These are phyloP conservation scores for Drosophila leontia DNA, from an alignment of 1,140 invertebrate species.

Conservation along the genomic window DNA sequence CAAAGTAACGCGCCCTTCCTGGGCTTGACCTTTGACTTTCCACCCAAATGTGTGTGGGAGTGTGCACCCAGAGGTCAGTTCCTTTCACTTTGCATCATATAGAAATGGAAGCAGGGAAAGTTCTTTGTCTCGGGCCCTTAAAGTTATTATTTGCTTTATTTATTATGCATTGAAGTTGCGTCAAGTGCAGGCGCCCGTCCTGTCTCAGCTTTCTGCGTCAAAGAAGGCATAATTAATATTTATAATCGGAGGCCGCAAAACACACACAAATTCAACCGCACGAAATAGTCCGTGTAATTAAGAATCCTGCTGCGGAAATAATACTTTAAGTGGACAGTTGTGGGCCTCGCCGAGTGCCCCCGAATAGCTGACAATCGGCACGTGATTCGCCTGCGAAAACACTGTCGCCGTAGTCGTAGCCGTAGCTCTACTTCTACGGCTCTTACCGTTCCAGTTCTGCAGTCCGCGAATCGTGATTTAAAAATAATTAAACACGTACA, in stretches of 20 bases:
- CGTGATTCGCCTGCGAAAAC: constrained; percentile 73
- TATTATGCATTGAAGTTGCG: constrained; percentile 76
- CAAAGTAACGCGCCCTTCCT: constrained; percentile 31
- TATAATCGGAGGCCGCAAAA: constrained; percentile 40
- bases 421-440: neutral
- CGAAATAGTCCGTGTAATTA: constrained; percentile 67
- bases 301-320: constrained; percentile 74
- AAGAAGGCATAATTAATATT: constrained; percentile 57
- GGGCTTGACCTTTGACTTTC: constrained; percentile 47
- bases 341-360: constrained; percentile 49
- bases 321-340: constrained; percentile 81
- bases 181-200: constrained; percentile 29
- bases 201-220: constrained; percentile 14
- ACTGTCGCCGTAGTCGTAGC: neutral
- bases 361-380: constrained; percentile 75
- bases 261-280: constrained; percentile 29
- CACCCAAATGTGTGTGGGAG: neutral
- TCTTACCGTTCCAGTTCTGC: neutral
- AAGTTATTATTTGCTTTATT: constrained; percentile 79
- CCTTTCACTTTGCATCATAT: constrained; percentile 35
- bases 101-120: constrained; percentile 56
- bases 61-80: constrained; percentile 7
- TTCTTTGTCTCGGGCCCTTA: constrained; percentile 37
- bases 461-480: constrained; percentile 66
- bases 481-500: constrained; percentile 84